Conservation (phyloP, 1,140 invertebrate genomes). For the Ridgeia piscesae region DNA sequence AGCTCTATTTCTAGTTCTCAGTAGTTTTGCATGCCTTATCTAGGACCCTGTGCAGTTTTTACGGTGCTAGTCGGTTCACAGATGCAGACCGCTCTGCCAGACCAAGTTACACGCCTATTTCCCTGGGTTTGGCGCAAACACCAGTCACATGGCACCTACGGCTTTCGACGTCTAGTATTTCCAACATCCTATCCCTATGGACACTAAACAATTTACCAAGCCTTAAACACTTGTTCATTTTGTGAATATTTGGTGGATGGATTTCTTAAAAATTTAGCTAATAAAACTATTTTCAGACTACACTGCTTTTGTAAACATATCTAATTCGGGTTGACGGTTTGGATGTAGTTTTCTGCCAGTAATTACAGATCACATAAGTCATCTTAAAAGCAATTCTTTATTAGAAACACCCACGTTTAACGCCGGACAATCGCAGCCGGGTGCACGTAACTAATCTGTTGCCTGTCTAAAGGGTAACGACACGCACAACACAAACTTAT, state of each 20-base stretch:
- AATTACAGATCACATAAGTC: not conserved
- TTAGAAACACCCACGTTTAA: not conserved
- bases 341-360: not conserved
- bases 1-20: not conserved
- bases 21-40: not conserved
- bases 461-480: not conserved
- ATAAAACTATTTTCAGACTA: not conserved
- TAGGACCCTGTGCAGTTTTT: not conserved
- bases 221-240: not conserved
- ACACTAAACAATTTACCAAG: not conserved
- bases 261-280: not conserved
- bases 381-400: not conserved
- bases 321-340: not conserved
- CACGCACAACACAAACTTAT: not conserved
- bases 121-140: not conserved
- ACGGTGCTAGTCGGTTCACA: not conserved
- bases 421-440: not conserved
- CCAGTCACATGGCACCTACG: not conserved
- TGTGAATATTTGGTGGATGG: not conserved
- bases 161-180: not conserved
- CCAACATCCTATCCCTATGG: not conserved
- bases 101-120: not conserved
- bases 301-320: not conserved
- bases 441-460: not conserved
- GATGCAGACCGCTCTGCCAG: not conserved